Base-by-base conservation (phyloP, 2,113 vertebrate species). In the Serinus canaria region DNA sequence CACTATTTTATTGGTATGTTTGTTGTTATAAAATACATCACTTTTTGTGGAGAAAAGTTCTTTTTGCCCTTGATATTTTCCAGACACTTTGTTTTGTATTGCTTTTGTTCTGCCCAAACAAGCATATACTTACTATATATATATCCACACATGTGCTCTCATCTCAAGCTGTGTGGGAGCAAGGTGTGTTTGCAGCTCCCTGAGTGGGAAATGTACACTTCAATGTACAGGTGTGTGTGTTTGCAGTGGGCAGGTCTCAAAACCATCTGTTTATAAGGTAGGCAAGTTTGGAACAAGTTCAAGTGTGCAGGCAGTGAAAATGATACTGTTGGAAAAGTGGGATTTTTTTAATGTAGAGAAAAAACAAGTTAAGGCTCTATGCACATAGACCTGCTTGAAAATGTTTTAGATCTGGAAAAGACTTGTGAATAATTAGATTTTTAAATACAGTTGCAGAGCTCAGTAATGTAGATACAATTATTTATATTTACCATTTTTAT, bases 61-160 rank as follows among this genome's bases (percentile, higher is more conserved):
- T 31, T 81, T 62, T 80, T 15, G 8, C 35, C 30, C 15, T 39
- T 66, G 30, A 13, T 49, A 13, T 59, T 80, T 82, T 44, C 31
- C 15, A 24, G 35, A 8, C 11, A 0, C 14, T 22, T 53, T 15
- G 22, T n/a, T 56, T 68, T 27, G 2, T 35, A 8, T 24, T n/a
- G 10, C 30, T 30, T 20, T 8, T 28, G 10, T 25, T 84, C 21
- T 44, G 44, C n/a, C 41, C 44, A 20, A 75, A 35, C 13, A 33
- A 33, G 52, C 5, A 7, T 23, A 9, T 49, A 18, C 23, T 49
- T 66, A 47, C 15, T 59, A 3, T 19, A 8, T 19, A 8, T 19
- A 6, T 14, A 19, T 8, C 3, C 15, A 20, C 9, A 22, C 0
- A 4, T 6, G 3, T 4, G 20, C 21, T 67, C 1, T 0, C 22